phyloP scores from a whole-genome alignment of 2,888 invertebrate genomes.

The Nezara viridula region DNA sequence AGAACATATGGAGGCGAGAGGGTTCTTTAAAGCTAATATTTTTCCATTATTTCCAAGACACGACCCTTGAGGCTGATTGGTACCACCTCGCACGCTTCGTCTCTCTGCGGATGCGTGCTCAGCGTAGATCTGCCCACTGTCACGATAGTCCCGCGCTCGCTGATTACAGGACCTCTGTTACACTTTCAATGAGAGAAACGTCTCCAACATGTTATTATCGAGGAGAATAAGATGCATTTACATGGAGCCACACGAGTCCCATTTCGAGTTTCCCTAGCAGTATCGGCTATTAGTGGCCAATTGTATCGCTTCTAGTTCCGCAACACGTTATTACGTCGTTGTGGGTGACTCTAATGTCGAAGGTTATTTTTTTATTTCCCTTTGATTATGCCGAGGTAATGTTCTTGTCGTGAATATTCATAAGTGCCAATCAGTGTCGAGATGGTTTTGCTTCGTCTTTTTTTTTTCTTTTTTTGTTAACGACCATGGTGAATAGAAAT shows the following conservation, averaged over 20 bases:
- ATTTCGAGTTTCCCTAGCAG: neutral
- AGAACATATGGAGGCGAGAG: neutral
- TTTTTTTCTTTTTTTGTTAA: neutral
- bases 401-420: slow-evolving; percentile 36
- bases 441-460: neutral
- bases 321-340: neutral
- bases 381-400: slow-evolving; percentile 12
- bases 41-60: neutral
- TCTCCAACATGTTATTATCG: neutral
- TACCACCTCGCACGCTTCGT: neutral
- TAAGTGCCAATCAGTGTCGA: slow-evolving; percentile 31
- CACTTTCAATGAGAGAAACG: neutral
- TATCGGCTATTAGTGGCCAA: neutral
- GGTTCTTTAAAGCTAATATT: slow-evolving; percentile 9
- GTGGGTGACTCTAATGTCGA: neutral
- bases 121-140: neutral
- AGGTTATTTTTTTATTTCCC: neutral
- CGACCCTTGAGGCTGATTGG: neutral
- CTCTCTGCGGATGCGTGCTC: neutral
- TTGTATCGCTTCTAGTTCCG: neutral
- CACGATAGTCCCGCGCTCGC: neutral
- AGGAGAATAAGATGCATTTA: neutral
- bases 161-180: slow-evolving; percentile 34
- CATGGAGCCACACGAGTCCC: neutral
- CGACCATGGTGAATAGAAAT: neutral